Percentiles rank a stretch among this genome's conserved stretches.
Evolutionary conservation across 2,888 invertebrate genomes (phyloP).

Genomic region (Mesorhabditis belari): DNA sequence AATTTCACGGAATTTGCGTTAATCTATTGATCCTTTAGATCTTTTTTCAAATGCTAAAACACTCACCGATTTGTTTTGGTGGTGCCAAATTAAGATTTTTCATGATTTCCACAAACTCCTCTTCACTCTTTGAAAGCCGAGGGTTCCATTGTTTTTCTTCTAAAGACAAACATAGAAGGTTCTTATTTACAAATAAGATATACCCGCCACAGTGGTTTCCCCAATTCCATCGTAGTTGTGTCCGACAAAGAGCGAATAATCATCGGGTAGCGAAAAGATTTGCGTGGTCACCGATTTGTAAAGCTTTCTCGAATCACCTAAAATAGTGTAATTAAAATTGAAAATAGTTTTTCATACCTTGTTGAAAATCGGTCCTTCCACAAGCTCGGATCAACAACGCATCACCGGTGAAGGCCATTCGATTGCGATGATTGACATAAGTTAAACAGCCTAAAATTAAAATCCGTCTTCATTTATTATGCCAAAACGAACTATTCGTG

Average conservation of each 20-base stretch:
- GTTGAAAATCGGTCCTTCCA: constrained; percentile 96
- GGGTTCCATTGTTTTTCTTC: constrained; percentile 86
- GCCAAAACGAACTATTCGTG: too few species aligned
- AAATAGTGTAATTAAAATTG: constrained; percentile 14
- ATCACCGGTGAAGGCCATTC: constrained; percentile 86
- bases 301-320: constrained; percentile 64
- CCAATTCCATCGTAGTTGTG: constrained; percentile 78
- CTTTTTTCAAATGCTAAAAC: too few species aligned
- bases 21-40: too few species aligned
- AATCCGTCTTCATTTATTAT: too few species aligned
- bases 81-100: constrained; percentile 81
- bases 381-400: constrained; percentile 87
- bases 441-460: constrained; percentile 72
- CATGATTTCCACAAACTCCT: constrained; percentile 85
- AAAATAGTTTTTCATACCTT: constrained; percentile 62
- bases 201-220: constrained; percentile 8
- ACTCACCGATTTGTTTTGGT: constrained; percentile 85
- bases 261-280: constrained; percentile 78
- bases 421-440: constrained; percentile 62
- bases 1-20: too few species aligned
- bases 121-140: constrained; percentile 71
- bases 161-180: too few species aligned
- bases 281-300: constrained; percentile 80
- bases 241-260: constrained; percentile 81
- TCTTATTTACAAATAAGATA: too few species aligned